Base-by-base conservation (phyloP, 2,797 vertebrate species). In the Podargus strigoides region DNA sequence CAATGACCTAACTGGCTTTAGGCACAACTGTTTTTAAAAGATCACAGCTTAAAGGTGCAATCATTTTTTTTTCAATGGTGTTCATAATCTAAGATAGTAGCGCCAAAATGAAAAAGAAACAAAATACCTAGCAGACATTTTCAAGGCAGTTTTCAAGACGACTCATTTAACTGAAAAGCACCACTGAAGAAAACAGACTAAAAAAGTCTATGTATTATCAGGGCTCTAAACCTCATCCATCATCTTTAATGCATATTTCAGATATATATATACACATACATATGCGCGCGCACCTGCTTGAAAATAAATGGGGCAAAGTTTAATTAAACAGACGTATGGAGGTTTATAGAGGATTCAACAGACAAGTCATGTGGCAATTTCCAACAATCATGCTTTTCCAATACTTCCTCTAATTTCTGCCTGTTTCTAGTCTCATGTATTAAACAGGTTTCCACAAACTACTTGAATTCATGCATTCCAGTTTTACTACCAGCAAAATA, bases 201-300 rank as follows among this genome's bases (percentile, higher is more conserved):
- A 97, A 96, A 94, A 94, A 41, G 72, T 89, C 74, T 97, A 47
- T 88, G 1, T 86, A 66, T 83, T 87, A 92, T 95, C 87, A 97
- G 87, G 96, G 96, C 89, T 96, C 92, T 97, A 96, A 97, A 94
- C 94, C 93, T 96, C 92, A 95, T 52, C 96, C 97, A 97, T 88
- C 94, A 96, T 78, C 90, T 95, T 97, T 95, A 96, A 96, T 97
- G 91, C 88, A 96, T 96, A 85, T 97, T 97, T 97, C 92, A 97
- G 10, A 75, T 20, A 97, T 46, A 60, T 69, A 93, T 44, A 96
- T 21, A 74, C 32, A 96, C 72, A 80, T 93, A 95, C 95, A 96
- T 73, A 96, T 70, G 73, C 96, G 87, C 97, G 93, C 94, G 96
- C 96, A 85, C 93, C 92, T 97, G 96, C 92, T 96, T 92, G 74